A percentile compares a stretch with the other conserved stretches of the same genome.
phyloP scores from a whole-genome alignment of 2,113 vertebrate genomes.

The Merops nubicus region DNA sequence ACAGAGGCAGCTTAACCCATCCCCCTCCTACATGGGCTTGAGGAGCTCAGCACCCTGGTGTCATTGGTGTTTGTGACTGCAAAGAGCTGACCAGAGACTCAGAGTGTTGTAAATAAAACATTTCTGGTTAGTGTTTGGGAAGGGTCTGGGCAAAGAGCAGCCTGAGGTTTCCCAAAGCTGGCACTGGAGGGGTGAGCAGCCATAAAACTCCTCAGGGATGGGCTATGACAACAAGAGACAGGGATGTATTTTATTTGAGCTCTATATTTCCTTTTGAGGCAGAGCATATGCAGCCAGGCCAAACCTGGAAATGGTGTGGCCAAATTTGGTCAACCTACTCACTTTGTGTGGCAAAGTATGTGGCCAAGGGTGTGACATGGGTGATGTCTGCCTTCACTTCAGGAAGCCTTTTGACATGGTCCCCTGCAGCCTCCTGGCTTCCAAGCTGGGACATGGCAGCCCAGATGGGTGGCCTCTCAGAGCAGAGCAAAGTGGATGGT shows the following conservation, averaged over 20 bases:
- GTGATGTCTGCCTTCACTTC: background rate
- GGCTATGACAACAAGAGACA: background rate
- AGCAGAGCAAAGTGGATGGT: background rate
- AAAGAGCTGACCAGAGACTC: background rate
- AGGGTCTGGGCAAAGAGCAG: background rate
- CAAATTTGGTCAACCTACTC: background rate
- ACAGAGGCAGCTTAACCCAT: background rate
- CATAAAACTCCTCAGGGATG: background rate
- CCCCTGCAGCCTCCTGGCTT: background rate
- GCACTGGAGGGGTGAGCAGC: background rate
- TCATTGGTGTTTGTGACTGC: background rate
- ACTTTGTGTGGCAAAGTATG: background rate
- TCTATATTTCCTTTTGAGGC: background rate
- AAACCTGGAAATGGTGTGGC: background rate
- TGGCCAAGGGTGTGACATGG: background rate
- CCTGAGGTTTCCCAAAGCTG: background rate
- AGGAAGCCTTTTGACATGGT: background rate
- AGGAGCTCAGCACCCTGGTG: background rate
- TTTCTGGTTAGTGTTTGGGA: background rate
- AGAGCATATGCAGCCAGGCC: background rate
- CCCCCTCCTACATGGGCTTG: background rate
- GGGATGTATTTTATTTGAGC: background rate
- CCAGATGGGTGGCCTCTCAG: background rate
- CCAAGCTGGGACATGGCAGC: rapidly evolving
- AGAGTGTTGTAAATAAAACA: background rate